These are phyloP conservation scores for Rhagoletis pomonella DNA, from an alignment of 1,140 invertebrate genomes.

Conservation along the genomic window DNA sequence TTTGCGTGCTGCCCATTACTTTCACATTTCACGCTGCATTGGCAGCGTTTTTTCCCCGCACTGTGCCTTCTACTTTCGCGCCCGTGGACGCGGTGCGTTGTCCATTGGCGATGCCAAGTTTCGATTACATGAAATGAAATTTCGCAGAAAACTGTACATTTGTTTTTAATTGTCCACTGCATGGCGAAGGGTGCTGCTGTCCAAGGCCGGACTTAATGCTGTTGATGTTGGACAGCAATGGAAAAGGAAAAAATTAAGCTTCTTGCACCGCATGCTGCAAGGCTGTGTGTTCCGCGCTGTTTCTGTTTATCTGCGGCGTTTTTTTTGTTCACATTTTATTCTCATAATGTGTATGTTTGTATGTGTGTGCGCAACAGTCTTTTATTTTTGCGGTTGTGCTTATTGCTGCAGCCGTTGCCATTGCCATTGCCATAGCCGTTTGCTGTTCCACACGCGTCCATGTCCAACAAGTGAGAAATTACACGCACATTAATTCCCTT, in stretches of 20 bases:
- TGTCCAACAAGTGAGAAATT: slow-evolving; percentile 57
- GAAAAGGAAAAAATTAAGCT: neutral
- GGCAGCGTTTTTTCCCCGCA: neutral
- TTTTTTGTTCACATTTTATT: neutral
- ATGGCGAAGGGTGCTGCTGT: neutral
- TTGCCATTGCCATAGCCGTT: too few relatives aligned
- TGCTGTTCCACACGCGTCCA: slow-evolving; percentile 22
- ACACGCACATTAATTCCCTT: slow-evolving; percentile 57
- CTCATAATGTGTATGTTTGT: too few relatives aligned
- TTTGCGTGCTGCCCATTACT: neutral
- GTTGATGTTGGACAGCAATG: neutral
- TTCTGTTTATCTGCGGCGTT: neutral
- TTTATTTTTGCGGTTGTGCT: neutral
- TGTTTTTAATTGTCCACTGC: slow-evolving; percentile 53
- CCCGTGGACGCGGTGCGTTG: neutral
- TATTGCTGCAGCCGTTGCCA: neutral
- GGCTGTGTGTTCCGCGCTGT: neutral
- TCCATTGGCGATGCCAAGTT: slow-evolving; percentile 54
- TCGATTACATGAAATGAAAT: slow-evolving; percentile 54
- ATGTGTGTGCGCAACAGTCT: too few relatives aligned
- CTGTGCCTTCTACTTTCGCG: neutral
- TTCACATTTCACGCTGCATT: slow-evolving; percentile 38
- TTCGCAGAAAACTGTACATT: slow-evolving; percentile 55
- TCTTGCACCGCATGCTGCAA: neutral
- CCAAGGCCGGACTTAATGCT: neutral